Conservation (phyloP, 2,113 vertebrate genomes). For the Pteruthius melanotis region DNA sequence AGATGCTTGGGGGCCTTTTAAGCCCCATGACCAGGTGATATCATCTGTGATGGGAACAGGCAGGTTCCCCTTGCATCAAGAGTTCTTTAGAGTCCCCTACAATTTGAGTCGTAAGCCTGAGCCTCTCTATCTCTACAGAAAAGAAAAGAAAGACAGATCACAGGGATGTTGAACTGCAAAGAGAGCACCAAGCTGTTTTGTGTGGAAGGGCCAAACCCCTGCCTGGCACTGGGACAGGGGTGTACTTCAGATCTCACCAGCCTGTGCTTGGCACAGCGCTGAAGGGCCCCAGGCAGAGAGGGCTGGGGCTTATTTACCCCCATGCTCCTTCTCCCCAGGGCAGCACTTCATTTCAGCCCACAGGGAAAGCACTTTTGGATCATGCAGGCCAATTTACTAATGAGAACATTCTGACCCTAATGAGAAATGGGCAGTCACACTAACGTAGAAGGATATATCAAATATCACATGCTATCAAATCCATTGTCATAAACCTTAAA, state of each 20-base stretch:
- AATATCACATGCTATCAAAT: not conserved
- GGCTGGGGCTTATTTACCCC: not conserved
- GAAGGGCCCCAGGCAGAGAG: not conserved
- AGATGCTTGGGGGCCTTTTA: not conserved
- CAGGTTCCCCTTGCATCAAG: not conserved
- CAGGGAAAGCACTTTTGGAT: not conserved
- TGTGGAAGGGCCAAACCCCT: not conserved
- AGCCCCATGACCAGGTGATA: not conserved
- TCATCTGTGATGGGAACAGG: not conserved
- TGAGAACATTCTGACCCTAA: not conserved
- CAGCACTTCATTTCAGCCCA: not conserved
- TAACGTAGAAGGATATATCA: not conserved
- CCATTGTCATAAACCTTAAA: not conserved
- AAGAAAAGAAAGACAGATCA: not conserved
- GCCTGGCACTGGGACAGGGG: not conserved
- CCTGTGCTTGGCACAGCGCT: not conserved
- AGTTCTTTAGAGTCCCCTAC: not conserved
- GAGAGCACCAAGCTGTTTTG: not conserved
- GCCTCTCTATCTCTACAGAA: not conserved
- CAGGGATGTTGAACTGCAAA: not conserved
- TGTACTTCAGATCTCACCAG: not conserved
- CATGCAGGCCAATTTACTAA: not conserved
- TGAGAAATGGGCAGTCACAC: not conserved
- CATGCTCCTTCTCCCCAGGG: not conserved
- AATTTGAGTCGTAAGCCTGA: accelerated